Evolutionary conservation across 2,888 invertebrate species (phyloP).

Genomic region (Crematogaster levior): DNA sequence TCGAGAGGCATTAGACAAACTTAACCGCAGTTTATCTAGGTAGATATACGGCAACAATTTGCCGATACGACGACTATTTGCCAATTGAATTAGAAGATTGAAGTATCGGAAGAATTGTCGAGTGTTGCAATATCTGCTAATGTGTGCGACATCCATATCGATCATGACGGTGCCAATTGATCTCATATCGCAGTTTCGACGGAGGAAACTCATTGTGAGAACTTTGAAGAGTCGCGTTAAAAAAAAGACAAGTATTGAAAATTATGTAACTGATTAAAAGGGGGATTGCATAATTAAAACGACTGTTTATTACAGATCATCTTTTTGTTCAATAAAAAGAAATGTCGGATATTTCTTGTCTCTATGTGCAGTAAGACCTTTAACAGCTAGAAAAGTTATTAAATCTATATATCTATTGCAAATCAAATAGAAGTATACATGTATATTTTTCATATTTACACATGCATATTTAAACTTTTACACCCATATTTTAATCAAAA

Average conservation of each 20-base stretch:
- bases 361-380: not conserved
- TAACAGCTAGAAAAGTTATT: not conserved
- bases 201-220: not conserved
- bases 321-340: not conserved
- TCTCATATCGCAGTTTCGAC: not conserved
- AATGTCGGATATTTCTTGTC: not conserved
- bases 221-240: not conserved
- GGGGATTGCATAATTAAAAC: not conserved
- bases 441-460: not conserved
- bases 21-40: not conserved
- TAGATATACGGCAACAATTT: not conserved
- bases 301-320: not conserved
- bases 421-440: not conserved
- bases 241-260: not conserved
- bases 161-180: not conserved
- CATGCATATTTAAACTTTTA: not conserved
- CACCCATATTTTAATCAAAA: not conserved
- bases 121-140: not conserved
- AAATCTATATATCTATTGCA: not conserved
- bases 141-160: not conserved
- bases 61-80: not conserved
- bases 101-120: not conserved
- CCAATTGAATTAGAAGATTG: not conserved
- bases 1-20: not conserved
- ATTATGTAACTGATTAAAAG: slow-evolving; percentile 10